Evolutionary conservation across 1,140 invertebrate species (phyloP), one percentile per base, ranked within the genome.

Genomic region (Euborellia annulipes): DNA sequence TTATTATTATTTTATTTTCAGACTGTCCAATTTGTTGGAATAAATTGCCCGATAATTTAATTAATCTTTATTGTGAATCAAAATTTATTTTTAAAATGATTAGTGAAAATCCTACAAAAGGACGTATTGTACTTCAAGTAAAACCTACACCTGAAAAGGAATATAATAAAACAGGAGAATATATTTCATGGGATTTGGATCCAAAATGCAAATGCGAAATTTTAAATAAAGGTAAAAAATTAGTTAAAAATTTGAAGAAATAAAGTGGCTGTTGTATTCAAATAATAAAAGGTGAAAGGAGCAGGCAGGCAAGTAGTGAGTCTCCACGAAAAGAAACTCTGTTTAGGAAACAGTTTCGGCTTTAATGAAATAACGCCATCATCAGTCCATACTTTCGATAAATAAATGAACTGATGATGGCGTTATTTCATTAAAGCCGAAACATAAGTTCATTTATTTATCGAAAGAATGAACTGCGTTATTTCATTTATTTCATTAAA

Each of bases 11-110:
- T 36, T 50, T 21, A 14, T 27, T 36, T 9, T 13, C 18, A 3
- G 43, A 38, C 20, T 66, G 64, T 50, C 63, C 64, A 17, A 46
- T 57, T 17, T 66, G 64, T 47, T 46, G 48, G 17, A 55, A 62
- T 9, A 50, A 55, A 21, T 47, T 62, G 18, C 62, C 62, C 1
- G 22, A 41, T 11, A 54, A 66, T 30, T 52, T 64, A 11, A 56
- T 54, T 2, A 46, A 61, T 11, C 34, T 59, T 13, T 61, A 58
- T 44, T 66, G 64, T 43, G 55, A 52, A 3, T 53, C 64, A 3
- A 55, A 46, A 7, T 60, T 53, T 43, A 53, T 52, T 3, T 45
- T 61, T 14, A 66, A 64, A 51, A 56, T 61, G 3, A 62, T 60
- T 0, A 56, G 65, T 4, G 56, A 61, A 49, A 52, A 59, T 47